Base-by-base conservation (phyloP, 2,113 vertebrate genomes). In the Rostratula benghalensis region DNA sequence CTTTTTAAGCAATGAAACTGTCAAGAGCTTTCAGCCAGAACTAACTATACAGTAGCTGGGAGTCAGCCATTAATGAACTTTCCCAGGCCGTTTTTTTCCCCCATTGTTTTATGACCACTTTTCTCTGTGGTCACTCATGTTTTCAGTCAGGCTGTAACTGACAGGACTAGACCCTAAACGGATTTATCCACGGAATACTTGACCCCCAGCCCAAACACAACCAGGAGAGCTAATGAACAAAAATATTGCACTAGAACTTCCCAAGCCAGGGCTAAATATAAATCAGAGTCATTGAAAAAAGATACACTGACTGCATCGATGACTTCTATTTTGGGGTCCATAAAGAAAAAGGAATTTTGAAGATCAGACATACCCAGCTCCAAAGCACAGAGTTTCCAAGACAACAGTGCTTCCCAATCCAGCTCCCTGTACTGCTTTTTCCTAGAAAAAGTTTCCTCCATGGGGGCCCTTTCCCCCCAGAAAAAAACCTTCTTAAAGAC, bases 321-420 rank as follows among this genome's bases (percentile, higher is more conserved):
- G 69, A 21, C 81, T 87, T 93, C 89, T 94, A 91, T 82, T 95
- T 80, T 20, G 30, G 74, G 69, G 77, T 61, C 56, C 41, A 61
- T 45, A 74, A 76, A 83, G 80, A 80, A 83, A 94, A 74, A 80
- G 37, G 53, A n/a, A 86, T 79, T 87, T 76, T 84, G 61, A 87
- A 87, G 75, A 92, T 79, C 77, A 92, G 71, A 84, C 41, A 50
- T n/a, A 91, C 22, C 37, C 78, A 69, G 60, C 65, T 86, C 68
- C 61, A 89, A 83, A 43, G 83, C 51, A 91, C n/a, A 69, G 94
- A 93, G 87, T 92, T 93, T 93, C 92, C 94, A 96, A 96, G 95
- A 96, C 93, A 96, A 95, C 88, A 86, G 45, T 20, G 35, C 63
- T 84, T 87, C 74, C 89, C 83, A 83, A 73, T 51, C 64, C 87